Evolutionary conservation across 2,888 invertebrate species (phyloP).

Genomic region (Sclerodermus sp.): DNA sequence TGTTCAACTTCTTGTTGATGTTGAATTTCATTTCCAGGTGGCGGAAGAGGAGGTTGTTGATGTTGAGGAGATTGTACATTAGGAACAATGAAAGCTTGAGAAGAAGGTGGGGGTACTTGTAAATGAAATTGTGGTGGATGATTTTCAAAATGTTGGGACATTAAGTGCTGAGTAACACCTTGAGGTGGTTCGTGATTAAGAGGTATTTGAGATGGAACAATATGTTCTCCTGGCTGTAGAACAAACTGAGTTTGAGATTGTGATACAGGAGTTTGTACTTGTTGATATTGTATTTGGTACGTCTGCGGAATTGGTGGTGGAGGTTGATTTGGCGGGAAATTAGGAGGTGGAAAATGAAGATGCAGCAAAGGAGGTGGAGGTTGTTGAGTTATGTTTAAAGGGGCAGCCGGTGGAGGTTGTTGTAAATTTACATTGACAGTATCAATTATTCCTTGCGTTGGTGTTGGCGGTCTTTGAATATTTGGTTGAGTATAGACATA

Average conservation of each 20-base stretch:
- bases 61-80: slow-evolving; percentile 42
- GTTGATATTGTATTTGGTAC: slow-evolving; percentile 55
- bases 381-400: slow-evolving; percentile 48
- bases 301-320: slow-evolving; percentile 55
- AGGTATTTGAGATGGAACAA: slow-evolving; percentile 40
- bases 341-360: slow-evolving; percentile 53
- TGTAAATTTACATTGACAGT: slow-evolving; percentile 52
- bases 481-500: slow-evolving; percentile 54
- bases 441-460: slow-evolving; percentile 47
- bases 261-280: slow-evolving; percentile 41
- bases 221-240: slow-evolving; percentile 47
- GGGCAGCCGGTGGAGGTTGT: slow-evolving; percentile 50
- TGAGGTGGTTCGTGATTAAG: slow-evolving; percentile 47
- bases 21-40: slow-evolving; percentile 56
- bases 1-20: slow-evolving; percentile 60
- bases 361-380: slow-evolving; percentile 50
- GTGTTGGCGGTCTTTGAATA: slow-evolving; percentile 45
- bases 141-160: slow-evolving; percentile 46
- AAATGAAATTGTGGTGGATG: slow-evolving; percentile 46
- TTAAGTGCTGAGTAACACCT: slow-evolving; percentile 37
- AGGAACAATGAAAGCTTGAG: slow-evolving; percentile 46
- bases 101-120: slow-evolving; percentile 45
- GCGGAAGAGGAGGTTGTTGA: slow-evolving; percentile 57
- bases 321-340: slow-evolving; percentile 53
- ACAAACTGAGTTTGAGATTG: slow-evolving; percentile 52